Conservation (phyloP, 2,113 vertebrate genomes). For the Serinus canaria region DNA sequence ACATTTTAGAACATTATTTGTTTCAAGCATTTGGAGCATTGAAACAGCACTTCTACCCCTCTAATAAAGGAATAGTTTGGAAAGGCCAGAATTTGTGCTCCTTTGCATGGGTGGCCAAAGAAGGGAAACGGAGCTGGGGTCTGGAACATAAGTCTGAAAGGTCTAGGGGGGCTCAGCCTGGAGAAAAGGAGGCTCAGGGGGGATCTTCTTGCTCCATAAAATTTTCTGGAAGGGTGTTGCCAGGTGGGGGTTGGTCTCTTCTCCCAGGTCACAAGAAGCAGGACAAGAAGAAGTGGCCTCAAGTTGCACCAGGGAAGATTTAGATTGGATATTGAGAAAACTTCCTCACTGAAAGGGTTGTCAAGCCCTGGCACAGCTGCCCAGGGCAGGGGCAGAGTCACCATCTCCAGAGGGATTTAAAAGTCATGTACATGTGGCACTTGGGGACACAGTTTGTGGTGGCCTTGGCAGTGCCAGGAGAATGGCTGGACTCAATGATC, state of each 20-base stretch:
- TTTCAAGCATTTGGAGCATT: neutral
- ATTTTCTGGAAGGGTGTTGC: neutral
- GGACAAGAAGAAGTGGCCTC: neutral
- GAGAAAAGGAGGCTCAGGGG: neutral
- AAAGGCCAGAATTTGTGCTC: neutral
- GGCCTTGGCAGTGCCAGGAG: neutral
- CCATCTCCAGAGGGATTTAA: neutral
- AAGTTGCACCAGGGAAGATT: neutral
- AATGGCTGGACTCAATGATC: neutral
- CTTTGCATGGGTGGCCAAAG: too few species aligned
- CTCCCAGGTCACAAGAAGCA: neutral
- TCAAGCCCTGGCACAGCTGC: neutral
- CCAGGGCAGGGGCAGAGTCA: neutral
- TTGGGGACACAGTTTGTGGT: neutral
- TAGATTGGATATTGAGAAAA: neutral
- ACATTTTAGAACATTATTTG: neutral
- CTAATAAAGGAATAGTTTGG: neutral
- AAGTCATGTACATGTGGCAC: neutral
- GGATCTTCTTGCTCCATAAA: neutral
- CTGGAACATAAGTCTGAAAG: neutral
- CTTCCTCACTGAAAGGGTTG: neutral
- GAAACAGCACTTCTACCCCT: neutral
- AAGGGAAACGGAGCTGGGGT: neutral
- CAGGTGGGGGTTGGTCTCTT: fast-evolving
- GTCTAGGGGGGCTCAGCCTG: neutral